Evolutionary conservation across 2,888 invertebrate species (phyloP).

Genomic region (Pheosia gnoma): DNA sequence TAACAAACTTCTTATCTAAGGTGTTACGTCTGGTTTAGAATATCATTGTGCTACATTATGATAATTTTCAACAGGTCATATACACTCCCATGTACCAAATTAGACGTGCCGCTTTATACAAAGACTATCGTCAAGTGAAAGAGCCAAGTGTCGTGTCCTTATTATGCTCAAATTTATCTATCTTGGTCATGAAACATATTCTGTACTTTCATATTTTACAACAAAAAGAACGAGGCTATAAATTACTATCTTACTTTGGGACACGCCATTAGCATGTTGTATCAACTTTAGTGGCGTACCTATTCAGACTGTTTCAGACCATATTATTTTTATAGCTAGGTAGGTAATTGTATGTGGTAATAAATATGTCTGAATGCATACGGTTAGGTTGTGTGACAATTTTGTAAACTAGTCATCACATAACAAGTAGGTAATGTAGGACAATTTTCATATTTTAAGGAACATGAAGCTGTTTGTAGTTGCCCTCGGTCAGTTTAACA

Average conservation of each 20-base stretch:
- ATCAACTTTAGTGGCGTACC: not conserved
- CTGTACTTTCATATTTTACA: conserved; percentile 11
- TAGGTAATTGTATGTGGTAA: too few species aligned
- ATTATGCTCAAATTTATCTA: conserved; percentile 19
- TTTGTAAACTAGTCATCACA: too few species aligned
- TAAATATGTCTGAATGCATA: too few species aligned
- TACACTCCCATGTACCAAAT: not conserved
- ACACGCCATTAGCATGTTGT: conserved; percentile 1
- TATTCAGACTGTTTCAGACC: not conserved
- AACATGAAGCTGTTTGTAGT: too few species aligned
- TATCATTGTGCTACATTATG: not conserved
- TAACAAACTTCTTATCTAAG: too few species aligned
- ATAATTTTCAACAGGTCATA: not conserved
- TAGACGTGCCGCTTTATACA: not conserved
- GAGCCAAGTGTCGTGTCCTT: conserved; percentile 13
- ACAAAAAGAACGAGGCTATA: not conserved
- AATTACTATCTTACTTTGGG: not conserved
- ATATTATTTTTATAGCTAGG: not conserved
- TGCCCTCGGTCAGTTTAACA: too few species aligned
- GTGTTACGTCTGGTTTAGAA: too few species aligned
- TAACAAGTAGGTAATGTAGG: too few species aligned
- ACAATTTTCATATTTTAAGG: too few species aligned
- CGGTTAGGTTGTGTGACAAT: too few species aligned
- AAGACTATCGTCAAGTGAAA: not conserved
- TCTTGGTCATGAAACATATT: conserved; percentile 15